Conservation (phyloP, 1,140 invertebrate genomes). For the Diorhabda carinulata region DNA sequence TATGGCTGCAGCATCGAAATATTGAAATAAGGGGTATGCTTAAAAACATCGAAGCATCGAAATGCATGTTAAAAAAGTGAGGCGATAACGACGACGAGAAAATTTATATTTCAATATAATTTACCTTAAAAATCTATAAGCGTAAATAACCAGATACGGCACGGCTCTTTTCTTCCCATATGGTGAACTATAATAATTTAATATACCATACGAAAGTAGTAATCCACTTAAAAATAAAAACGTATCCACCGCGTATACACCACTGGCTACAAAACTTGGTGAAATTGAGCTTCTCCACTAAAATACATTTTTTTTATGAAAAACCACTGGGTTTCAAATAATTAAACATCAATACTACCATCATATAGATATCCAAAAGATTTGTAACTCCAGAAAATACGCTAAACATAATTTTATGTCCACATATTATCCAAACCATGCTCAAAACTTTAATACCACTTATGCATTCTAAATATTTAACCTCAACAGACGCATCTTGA, state of each 20-base stretch:
- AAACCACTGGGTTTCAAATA: not conserved
- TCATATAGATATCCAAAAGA: not conserved
- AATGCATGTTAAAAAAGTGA: too few relatives aligned
- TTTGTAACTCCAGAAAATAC: conserved; percentile 28
- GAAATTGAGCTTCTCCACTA: conserved; percentile 43
- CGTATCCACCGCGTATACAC: conserved; percentile 53
- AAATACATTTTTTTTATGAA: not conserved
- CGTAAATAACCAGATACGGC: conserved; percentile 22
- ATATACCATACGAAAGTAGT: conserved; percentile 53
- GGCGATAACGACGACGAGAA: too few relatives aligned
- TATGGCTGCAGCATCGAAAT: too few relatives aligned
- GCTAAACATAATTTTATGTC: conserved; percentile 49
- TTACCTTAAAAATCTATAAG: conserved; percentile 27
- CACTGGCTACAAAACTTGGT: conserved; percentile 39
- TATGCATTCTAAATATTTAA: conserved; percentile 48
- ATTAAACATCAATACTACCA: not conserved
- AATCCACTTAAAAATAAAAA: conserved; percentile 58
- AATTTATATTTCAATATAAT: not conserved
- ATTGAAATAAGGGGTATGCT: too few relatives aligned
- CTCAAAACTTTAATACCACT: conserved; percentile 59
- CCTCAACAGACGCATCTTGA: not conserved
- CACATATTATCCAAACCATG: conserved; percentile 65
- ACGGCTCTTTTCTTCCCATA: conserved; percentile 13
- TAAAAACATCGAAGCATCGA: too few relatives aligned
- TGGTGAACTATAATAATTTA: conserved; percentile 36